Conservation (phyloP, 2,888 invertebrate species). For the Perizoma affinitatum region DNA sequence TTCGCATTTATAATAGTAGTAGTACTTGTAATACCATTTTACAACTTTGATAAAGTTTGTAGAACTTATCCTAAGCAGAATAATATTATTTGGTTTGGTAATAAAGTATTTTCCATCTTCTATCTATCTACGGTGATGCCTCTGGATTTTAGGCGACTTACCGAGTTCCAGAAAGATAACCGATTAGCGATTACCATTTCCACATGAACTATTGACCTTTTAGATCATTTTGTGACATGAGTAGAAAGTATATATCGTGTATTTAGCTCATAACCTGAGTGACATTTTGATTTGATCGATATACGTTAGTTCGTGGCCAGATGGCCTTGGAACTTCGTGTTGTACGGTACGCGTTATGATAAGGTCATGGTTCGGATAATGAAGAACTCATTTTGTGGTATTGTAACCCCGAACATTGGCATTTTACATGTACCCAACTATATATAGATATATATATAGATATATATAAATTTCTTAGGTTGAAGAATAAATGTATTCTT, state of each 20-base stretch:
- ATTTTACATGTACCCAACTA: slow-evolving; percentile 5
- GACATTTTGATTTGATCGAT: slow-evolving; percentile 55
- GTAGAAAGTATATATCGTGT: slow-evolving; percentile 22
- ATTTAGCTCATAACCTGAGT: slow-evolving; percentile 23
- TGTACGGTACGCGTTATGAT: slow-evolving; percentile 51
- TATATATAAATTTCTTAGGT: too few relatives aligned
- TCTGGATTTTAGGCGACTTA: background rate
- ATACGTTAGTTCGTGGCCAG: slow-evolving; percentile 40
- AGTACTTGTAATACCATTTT: too few relatives aligned
- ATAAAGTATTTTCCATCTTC: too few relatives aligned
- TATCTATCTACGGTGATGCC: background rate
- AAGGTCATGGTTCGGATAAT: slow-evolving; percentile 56
- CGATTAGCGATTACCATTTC: background rate
- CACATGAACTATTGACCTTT: slow-evolving; percentile 13
- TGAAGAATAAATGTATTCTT: background rate
- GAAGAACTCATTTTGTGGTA: slow-evolving; percentile 26
- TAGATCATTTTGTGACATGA: slow-evolving; percentile 16
- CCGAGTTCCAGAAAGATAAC: slow-evolving; percentile 1
- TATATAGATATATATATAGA: too few relatives aligned
- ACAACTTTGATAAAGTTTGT: too few relatives aligned
- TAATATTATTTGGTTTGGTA: too few relatives aligned
- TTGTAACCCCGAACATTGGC: slow-evolving; percentile 13
- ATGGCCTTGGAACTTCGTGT: slow-evolving; percentile 49
- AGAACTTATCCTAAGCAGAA: too few relatives aligned
- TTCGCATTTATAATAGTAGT: too few relatives aligned